Conservation (phyloP, 1,140 invertebrate genomes). For the Littorina saxatilis region DNA sequence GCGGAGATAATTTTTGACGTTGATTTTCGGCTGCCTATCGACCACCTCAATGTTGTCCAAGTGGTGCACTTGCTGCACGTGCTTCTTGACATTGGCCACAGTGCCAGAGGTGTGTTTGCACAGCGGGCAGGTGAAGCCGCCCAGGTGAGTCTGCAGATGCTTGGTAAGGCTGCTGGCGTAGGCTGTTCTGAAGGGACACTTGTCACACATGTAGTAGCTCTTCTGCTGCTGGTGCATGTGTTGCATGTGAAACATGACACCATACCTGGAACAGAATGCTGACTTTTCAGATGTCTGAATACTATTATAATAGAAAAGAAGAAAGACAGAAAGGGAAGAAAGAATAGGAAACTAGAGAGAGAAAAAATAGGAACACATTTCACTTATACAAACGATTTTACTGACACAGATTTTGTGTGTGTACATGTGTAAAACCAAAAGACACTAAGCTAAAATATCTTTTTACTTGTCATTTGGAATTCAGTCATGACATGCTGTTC, state of each 20-base stretch:
- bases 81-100: neutral
- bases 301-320: too few species aligned
- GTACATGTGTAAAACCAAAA: too few species aligned
- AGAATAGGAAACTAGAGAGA: too few species aligned
- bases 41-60: slow-evolving; percentile 9
- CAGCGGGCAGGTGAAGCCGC: slow-evolving; percentile 24
- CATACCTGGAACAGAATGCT: neutral
- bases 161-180: slow-evolving; percentile 18
- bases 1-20: slow-evolving; percentile 26
- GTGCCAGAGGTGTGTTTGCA: neutral
- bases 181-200: slow-evolving; percentile 30
- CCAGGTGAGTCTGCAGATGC: slow-evolving; percentile 25
- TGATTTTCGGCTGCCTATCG: neutral
- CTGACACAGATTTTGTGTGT: too few species aligned
- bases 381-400: too few species aligned
- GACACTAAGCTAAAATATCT: too few species aligned
- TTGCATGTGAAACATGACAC: slow-evolving; percentile 13
- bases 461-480: too few species aligned
- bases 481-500: too few species aligned
- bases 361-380: too few species aligned
- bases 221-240: slow-evolving; percentile 30
- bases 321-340: too few species aligned
- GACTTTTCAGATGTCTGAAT: too few species aligned
- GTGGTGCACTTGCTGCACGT: slow-evolving; percentile 17
- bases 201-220: slow-evolving; percentile 18